A percentile compares a stretch with the other conserved stretches of the same genome.
Evolutionary conservation across 2,888 invertebrate genomes (phyloP).

Genomic region (Scaeva pyrastri): DNA sequence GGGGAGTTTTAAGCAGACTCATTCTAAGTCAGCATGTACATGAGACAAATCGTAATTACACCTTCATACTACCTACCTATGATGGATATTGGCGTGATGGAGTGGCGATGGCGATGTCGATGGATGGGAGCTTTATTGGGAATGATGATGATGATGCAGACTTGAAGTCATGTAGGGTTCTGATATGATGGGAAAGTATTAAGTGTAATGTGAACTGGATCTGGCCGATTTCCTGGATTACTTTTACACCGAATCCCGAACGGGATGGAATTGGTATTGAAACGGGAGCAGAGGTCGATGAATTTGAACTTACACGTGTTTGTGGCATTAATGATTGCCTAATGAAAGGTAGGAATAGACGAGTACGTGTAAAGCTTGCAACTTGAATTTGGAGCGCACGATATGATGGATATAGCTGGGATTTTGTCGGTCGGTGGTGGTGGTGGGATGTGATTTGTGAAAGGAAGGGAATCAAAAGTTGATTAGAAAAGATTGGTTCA

Average conservation of each 20-base stretch:
- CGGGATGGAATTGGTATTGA: neutral
- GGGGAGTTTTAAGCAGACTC: slow-evolving; percentile 52
- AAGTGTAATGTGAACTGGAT: slow-evolving; percentile 60
- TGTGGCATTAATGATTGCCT: slow-evolving; percentile 52
- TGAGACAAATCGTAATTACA: slow-evolving; percentile 71
- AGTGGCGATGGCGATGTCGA: neutral
- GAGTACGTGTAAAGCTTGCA: slow-evolving; percentile 6
- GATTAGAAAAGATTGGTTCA: slow-evolving; percentile 4
- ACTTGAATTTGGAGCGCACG: slow-evolving; percentile 38
- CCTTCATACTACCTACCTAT: no score
- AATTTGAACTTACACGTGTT: slow-evolving; percentile 69
- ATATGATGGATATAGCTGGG: slow-evolving; percentile 1
- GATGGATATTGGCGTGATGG: neutral
- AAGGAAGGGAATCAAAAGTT: slow-evolving; percentile 31
- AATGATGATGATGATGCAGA: slow-evolving; percentile 4
- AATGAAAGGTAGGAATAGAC: slow-evolving; percentile 54
- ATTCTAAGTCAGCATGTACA: slow-evolving; percentile 67
- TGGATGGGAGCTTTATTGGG: neutral
- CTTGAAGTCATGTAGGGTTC: slow-evolving; percentile 41
- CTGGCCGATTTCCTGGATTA: slow-evolving; percentile 59
- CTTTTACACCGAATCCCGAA: no score
- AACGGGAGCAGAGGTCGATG: slow-evolving; percentile 72
- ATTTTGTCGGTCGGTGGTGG: no score
- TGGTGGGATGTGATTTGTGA: slow-evolving; percentile 30
- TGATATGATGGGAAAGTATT: slow-evolving; percentile 31